Base-by-base conservation (phyloP, 1,140 invertebrate species). In the Caligus rogercresseyi region DNA sequence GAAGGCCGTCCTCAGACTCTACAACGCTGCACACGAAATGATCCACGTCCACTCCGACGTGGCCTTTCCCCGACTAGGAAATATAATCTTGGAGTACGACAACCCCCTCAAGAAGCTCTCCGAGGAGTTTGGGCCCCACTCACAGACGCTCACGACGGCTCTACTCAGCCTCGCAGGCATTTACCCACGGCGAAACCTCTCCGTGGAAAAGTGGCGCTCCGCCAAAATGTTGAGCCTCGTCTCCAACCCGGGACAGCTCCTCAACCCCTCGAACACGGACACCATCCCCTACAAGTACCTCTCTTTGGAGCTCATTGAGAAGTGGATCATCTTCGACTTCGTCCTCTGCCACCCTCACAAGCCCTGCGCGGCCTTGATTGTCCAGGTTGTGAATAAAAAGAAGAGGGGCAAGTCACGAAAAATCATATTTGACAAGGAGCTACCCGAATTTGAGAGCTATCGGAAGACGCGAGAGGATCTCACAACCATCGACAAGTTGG, bases 21-120 rank as follows among this genome's bases (percentile, higher is more conserved):
- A 94, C 70, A 98, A 97, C 77, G 89, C 89, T 53, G 94, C 94
- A 7, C 87, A 97, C 77, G 95, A 99, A 78, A 84, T 97, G 79
- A 83, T 90, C 16, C 83, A 98, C 72, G 87, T 82, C 69, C 84
- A 89, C 69, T 83, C 74, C 52, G 94, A 98, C 74, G 78, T 82
- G 0, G 90, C 87, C 69, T 98, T 96, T 75, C 94, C 92, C 13
- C 78, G 92, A 18, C 75, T 98, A 21, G 93, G 93, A 0, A 89
- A 95, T 75, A 84, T 98, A 84, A 96, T 98, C 61, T 82, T 96
- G 68, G 96, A 99, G 70, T 98, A 98, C 74, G 95, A 98, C 74
- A 78, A 82, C 21, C 95, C 95, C 2, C 72, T 98, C 26, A 95
- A 94, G 72, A 98, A 97, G 71, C 76, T 99, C 0, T 84, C 86